Conservation (phyloP, 2,113 vertebrate species). For the Neolamprologus toae region DNA sequence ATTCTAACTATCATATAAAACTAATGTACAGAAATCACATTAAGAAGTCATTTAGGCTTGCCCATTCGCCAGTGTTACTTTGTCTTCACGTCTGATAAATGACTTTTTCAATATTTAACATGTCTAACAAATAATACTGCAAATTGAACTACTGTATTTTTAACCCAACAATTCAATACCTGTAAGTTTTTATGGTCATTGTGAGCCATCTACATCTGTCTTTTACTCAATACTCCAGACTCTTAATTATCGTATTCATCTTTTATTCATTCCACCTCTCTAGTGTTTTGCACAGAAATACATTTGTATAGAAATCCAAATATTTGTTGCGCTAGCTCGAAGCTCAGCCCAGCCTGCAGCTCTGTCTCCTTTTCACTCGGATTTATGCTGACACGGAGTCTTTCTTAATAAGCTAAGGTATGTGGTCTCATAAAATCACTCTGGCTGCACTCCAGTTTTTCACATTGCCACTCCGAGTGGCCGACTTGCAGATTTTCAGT, state of each 20-base stretch:
- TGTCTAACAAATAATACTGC: not conserved
- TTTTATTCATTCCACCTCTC: not conserved
- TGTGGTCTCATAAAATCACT: not conserved
- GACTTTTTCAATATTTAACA: not conserved
- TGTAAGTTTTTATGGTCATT: not conserved
- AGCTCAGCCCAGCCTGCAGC: not conserved
- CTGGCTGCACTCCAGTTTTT: not conserved
- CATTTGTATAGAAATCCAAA: not conserved
- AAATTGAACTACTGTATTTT: not conserved
- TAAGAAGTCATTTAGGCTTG: not conserved
- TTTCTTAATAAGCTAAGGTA: conserved; percentile 4
- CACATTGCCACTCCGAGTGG: not conserved
- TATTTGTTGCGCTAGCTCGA: not conserved
- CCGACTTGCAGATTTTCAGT: not conserved
- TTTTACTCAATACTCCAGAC: not conserved
- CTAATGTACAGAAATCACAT: not conserved
- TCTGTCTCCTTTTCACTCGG: not conserved
- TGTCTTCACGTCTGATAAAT: not conserved
- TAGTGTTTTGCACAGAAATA: not conserved
- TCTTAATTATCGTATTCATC: conserved; percentile 3
- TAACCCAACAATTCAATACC: not conserved
- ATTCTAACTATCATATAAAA: not conserved
- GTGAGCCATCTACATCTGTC: not conserved
- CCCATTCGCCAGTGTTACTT: not conserved
- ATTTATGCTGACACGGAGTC: conserved; percentile 3